These are phyloP conservation scores for Notarius quadriscutis DNA, from an alignment of 2,113 vertebrate genomes.

Conservation along the genomic window DNA sequence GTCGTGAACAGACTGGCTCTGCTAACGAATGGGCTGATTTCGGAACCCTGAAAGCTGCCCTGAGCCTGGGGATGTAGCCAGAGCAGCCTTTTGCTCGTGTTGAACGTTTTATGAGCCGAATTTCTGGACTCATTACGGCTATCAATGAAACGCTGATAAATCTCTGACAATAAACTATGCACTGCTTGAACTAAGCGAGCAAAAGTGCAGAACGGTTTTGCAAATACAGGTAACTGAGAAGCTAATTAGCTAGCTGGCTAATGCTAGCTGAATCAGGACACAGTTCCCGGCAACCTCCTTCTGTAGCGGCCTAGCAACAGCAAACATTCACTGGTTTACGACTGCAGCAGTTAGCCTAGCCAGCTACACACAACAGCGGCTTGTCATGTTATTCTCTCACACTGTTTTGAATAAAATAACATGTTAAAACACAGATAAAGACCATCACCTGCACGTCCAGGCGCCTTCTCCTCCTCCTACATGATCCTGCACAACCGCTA, in stretches of 20 bases:
- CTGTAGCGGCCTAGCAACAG: constrained; percentile 70
- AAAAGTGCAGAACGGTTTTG: background rate
- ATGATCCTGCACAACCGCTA: constrained; percentile 1
- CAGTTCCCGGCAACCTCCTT: constrained; percentile 43
- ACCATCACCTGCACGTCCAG: constrained; percentile 36
- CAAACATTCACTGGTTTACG: constrained; percentile 55
- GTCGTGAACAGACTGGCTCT: background rate
- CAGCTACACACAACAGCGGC: background rate
- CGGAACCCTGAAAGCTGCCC: background rate
- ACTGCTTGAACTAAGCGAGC: background rate
- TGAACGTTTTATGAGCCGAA: background rate
- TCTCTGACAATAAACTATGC: too few relatives aligned
- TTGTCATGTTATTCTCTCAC: background rate
- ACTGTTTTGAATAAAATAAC: background rate
- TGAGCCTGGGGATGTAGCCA: background rate
- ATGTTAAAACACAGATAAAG: background rate
- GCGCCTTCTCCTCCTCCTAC: constrained; percentile 44
- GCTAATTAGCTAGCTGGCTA: constrained; percentile 16
- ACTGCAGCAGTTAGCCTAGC: background rate
- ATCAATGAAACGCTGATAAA: background rate
- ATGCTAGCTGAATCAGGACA: constrained; percentile 21
- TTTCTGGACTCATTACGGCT: background rate
- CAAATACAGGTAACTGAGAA: background rate
- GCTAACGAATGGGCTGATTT: background rate
- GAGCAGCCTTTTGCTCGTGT: background rate